Conservation (phyloP, 1,140 invertebrate species). For the Acromyrmex echinatior region DNA sequence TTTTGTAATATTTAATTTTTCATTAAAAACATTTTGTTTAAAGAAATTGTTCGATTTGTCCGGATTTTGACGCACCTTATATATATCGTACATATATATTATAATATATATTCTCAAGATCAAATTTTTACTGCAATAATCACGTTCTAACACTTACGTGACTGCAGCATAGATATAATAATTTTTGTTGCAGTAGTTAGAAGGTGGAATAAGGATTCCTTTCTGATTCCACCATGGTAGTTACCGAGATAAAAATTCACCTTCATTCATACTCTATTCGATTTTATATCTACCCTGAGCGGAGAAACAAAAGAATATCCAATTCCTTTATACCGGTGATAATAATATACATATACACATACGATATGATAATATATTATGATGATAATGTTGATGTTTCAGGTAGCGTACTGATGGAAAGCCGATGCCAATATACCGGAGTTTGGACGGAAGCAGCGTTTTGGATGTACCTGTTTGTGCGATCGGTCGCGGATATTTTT, state of each 20-base stretch:
- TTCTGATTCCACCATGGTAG: not conserved
- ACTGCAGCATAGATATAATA: not conserved
- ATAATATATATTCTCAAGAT: not conserved
- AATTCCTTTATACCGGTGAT: not conserved
- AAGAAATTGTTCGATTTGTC: too few relatives aligned
- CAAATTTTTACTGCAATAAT: not conserved
- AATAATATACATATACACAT: not conserved
- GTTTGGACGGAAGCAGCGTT: slow-evolving; percentile 85
- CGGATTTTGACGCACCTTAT: too few relatives aligned
- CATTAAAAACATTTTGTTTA: too few relatives aligned
- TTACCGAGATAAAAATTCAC: not conserved
- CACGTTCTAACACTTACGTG: not conserved
- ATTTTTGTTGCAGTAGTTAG: not conserved
- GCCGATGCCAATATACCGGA: slow-evolving; percentile 87
- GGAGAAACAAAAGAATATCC: not conserved
- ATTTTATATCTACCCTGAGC: not conserved
- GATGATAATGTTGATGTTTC: slow-evolving; percentile 52
- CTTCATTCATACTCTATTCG: not conserved
- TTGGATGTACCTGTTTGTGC: slow-evolving; percentile 90
- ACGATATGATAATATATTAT: slow-evolving; percentile 23
- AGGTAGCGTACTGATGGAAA: slow-evolving; percentile 89
- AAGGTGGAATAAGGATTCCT: too few relatives aligned
- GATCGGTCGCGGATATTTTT: slow-evolving; percentile 92
- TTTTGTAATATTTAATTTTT: too few relatives aligned
- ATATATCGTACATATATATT: too few relatives aligned